Evolutionary conservation across 1,140 invertebrate species (phyloP).

Genomic region (Drosophila miranda): DNA sequence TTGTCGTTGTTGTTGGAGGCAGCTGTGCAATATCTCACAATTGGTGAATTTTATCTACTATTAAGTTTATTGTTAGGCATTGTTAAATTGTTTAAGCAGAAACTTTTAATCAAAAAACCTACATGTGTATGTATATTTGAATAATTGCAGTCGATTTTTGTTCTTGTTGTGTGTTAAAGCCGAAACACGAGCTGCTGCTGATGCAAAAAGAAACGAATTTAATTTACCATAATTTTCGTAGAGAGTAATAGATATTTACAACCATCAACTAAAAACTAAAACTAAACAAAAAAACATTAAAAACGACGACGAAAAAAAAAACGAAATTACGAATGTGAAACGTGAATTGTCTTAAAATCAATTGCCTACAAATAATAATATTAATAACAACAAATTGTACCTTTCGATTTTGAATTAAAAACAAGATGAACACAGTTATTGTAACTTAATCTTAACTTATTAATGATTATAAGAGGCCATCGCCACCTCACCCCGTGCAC

Average conservation of each 20-base stretch:
- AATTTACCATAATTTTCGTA: constrained; percentile 35
- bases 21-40: constrained; percentile 15
- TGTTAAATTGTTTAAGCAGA: constrained; percentile 26
- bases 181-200: constrained; percentile 18
- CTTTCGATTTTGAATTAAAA: constrained; percentile 49
- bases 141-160: background rate
- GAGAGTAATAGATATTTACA: constrained; percentile 37
- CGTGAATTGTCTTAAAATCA: constrained; percentile 19
- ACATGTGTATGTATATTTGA: background rate
- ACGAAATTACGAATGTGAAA: background rate
- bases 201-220: constrained; percentile 41
- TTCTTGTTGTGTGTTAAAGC: background rate
- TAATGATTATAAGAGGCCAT: background rate
- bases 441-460: background rate
- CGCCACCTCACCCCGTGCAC: background rate
- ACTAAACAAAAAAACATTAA: constrained; percentile 11
- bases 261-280: constrained; percentile 24
- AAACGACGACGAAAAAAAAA: background rate
- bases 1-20: too few species aligned
- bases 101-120: constrained; percentile 16
- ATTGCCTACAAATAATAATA: constrained; percentile 26
- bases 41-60: constrained; percentile 19
- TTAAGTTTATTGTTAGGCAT: constrained; percentile 43
- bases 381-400: constrained; percentile 44
- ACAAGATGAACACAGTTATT: background rate